These are phyloP conservation scores for Corythucha ciliata DNA, from an alignment of 2,888 invertebrate species.

Conservation along the genomic window DNA sequence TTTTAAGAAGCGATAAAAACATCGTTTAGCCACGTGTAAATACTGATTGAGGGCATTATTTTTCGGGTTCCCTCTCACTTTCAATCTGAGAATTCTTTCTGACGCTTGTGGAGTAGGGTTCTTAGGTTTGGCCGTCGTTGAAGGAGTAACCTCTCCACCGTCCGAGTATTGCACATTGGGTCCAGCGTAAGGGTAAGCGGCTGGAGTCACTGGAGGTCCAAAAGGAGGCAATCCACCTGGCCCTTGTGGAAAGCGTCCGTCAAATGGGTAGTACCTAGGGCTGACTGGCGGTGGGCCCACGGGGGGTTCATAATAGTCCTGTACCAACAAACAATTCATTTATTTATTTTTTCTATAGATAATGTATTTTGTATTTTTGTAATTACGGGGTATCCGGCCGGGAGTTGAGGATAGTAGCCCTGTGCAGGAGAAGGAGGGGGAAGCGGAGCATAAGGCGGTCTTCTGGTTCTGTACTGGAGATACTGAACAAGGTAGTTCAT, in stretches of 20 bases:
- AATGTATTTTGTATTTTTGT: constrained; percentile 8
- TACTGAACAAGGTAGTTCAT: constrained; percentile 36
- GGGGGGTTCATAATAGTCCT: too few species aligned
- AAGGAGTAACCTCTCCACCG: constrained; percentile 18
- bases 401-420: constrained; percentile 2
- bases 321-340: too few species aligned
- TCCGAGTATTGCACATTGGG: constrained; percentile 31
- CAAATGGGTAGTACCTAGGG: too few species aligned
- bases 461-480: constrained; percentile 30
- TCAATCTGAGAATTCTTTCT: constrained; percentile 11
- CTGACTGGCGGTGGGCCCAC: too few species aligned
- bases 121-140: constrained; percentile 20
- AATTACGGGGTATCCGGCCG: background rate
- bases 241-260: constrained; percentile 5
- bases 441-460: constrained; percentile 1
- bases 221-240: constrained; percentile 2
- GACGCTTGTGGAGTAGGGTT: constrained; percentile 10
- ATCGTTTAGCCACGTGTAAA: too few species aligned
- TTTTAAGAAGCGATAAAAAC: too few species aligned
- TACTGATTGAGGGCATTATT: constrained; percentile 2
- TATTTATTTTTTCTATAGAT: too few species aligned
- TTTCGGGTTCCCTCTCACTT: background rate
- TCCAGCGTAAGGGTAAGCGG: constrained; percentile 23
- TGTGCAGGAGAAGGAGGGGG: background rate
- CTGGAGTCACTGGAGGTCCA: constrained; percentile 10